These are phyloP conservation scores for Cosmia pyralina DNA, from an alignment of 2,888 invertebrate genomes.

Conservation along the genomic window DNA sequence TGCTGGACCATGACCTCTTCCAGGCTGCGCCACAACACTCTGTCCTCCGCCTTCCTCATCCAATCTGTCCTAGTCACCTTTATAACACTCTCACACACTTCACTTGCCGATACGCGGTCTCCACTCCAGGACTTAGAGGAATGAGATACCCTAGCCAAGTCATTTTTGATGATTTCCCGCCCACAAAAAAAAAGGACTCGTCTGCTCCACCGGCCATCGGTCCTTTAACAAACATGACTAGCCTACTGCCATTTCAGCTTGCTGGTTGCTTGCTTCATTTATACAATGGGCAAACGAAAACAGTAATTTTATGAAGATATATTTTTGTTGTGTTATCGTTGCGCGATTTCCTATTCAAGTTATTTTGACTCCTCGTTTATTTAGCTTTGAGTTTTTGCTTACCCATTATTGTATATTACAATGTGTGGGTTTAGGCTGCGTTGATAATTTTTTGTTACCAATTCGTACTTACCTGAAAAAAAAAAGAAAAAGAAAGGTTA, in stretches of 20 bases:
- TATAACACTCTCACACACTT: background rate
- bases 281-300: background rate
- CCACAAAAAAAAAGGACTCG: no score
- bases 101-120: background rate
- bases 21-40: background rate
- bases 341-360: slow-evolving; percentile 4
- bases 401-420: background rate
- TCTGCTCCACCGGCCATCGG: background rate
- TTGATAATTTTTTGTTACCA: background rate
- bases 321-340: background rate
- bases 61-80: background rate
- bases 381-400: background rate
- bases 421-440: background rate
- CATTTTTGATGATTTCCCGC: no score
- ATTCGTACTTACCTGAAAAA: slow-evolving; percentile 48
- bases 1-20: background rate
- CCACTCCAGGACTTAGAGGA: no score
- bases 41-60: background rate
- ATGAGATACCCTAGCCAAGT: no score
- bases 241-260: background rate
- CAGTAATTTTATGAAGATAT: background rate
- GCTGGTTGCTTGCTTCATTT: background rate
- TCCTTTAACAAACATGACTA: background rate
- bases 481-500: background rate
- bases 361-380: background rate